Evolutionary conservation across 1,140 invertebrate species (phyloP).

Genomic region (Hirudo medicinalis): DNA sequence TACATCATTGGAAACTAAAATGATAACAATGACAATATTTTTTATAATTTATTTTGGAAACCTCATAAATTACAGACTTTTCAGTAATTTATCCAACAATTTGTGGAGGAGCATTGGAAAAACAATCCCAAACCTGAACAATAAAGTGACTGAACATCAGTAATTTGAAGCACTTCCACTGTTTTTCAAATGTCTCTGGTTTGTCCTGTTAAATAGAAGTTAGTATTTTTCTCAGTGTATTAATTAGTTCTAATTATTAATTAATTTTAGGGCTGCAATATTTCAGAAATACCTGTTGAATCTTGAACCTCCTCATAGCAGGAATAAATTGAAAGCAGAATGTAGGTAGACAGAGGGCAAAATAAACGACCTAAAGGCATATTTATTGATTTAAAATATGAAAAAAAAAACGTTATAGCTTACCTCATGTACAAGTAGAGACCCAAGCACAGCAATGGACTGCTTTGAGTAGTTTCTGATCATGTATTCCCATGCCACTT

Average conservation of each 20-base stretch:
- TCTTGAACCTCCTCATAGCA: slow-evolving; percentile 34
- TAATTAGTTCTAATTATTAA: neutral
- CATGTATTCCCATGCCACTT: slow-evolving; percentile 30
- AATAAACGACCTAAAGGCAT: slow-evolving; percentile 30
- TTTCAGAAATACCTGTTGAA: slow-evolving; percentile 29
- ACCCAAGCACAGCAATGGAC: slow-evolving; percentile 33
- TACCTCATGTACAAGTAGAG: slow-evolving; percentile 35
- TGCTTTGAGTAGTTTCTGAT: slow-evolving; percentile 31
- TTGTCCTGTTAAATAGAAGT: slow-evolving; percentile 26
- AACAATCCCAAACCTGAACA: slow-evolving; percentile 29
- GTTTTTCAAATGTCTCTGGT: slow-evolving; percentile 30
- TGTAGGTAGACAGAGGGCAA: slow-evolving; percentile 29
- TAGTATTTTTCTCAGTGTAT: neutral
- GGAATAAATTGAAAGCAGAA: slow-evolving; percentile 36
- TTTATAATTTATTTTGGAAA: slow-evolving; percentile 1
- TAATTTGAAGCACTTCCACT: slow-evolving; percentile 34
- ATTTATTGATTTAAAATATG: neutral
- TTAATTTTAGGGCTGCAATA: neutral
- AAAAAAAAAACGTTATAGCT: neutral
- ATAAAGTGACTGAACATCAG: slow-evolving; percentile 33
- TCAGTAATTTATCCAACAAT: neutral
- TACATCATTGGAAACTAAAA: slow-evolving; percentile 32
- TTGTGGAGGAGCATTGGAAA: neutral
- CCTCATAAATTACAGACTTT: neutral
- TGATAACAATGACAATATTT: slow-evolving; percentile 7